phyloP scores from a whole-genome alignment of 2,113 vertebrate genomes.

The Lates calcarifer region DNA sequence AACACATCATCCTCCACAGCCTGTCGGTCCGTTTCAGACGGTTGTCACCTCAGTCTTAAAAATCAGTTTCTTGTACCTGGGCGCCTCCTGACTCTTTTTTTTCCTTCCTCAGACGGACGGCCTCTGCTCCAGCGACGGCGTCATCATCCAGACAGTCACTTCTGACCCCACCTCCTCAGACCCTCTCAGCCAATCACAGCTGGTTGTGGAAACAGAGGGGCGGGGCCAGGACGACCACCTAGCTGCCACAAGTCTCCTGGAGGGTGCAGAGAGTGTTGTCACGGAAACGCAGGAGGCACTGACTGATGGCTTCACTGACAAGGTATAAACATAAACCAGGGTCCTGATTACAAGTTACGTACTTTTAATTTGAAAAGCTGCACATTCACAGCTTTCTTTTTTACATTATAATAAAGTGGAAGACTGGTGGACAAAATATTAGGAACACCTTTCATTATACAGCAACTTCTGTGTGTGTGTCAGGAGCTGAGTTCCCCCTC shows the following conservation, averaged over 20 bases:
- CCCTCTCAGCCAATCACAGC: slow-evolving; percentile 87
- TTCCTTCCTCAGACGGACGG: slow-evolving; percentile 88
- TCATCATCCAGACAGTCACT: slow-evolving; percentile 96
- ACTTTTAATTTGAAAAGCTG: slow-evolving; percentile 36
- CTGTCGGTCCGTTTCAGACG: slow-evolving; percentile 86
- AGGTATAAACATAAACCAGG: slow-evolving; percentile 51
- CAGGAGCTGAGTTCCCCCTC: slow-evolving; percentile 86
- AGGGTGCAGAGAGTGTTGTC: slow-evolving; percentile 75
- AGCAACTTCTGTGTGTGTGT: slow-evolving; percentile 6
- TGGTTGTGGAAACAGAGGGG: slow-evolving; percentile 87
- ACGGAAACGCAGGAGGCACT: slow-evolving; percentile 68
- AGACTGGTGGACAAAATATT: too few species aligned
- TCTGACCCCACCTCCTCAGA: slow-evolving; percentile 88
- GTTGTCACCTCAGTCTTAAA: neutral
- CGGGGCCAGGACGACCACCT: slow-evolving; percentile 83
- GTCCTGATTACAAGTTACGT: too few species aligned
- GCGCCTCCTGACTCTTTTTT: too few species aligned
- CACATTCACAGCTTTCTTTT: too few species aligned
- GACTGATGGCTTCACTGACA: slow-evolving; percentile 64
- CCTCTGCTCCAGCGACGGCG: slow-evolving; percentile 91
- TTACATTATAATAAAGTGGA: too few species aligned
- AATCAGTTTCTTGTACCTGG: neutral
- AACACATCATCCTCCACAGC: slow-evolving; percentile 98
- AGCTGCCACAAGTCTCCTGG: slow-evolving; percentile 84
- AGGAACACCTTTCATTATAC: too few species aligned